Conservation (phyloP, 2,113 vertebrate species). For the Cyanistes caeruleus region DNA sequence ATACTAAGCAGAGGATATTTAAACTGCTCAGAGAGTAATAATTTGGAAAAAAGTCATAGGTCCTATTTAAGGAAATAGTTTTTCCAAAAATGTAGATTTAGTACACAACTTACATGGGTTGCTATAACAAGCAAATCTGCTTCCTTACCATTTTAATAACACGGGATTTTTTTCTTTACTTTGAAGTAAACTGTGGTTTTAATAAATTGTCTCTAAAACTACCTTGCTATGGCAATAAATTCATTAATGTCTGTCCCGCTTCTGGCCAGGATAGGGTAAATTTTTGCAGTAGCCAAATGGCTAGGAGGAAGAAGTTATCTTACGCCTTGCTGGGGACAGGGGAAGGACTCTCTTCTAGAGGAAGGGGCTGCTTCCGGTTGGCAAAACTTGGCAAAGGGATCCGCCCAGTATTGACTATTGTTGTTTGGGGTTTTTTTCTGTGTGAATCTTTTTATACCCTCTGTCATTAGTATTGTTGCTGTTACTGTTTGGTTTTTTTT, state of each 20-base stretch:
- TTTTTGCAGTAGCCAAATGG: not conserved
- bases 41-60: not conserved
- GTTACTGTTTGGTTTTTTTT: not conserved
- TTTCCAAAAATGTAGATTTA: not conserved
- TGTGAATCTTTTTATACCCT: not conserved
- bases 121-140: not conserved
- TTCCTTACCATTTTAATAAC: not conserved
- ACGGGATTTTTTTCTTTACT: not conserved
- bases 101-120: not conserved
- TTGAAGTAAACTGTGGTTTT: not conserved
- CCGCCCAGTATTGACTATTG: not conserved
- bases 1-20: not conserved
- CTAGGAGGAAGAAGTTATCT: not conserved
- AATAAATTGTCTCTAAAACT: not conserved
- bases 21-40: not conserved
- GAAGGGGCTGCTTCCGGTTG: accelerated
- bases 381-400: not conserved
- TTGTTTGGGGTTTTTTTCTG: accelerated
- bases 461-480: not conserved
- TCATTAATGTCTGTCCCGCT: not conserved
- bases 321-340: not conserved
- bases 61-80: not conserved
- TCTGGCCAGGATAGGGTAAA: not conserved
- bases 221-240: not conserved
- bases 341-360: not conserved